Base-by-base conservation (phyloP, 2,113 vertebrate genomes). In the Stigmatopora argus region DNA sequence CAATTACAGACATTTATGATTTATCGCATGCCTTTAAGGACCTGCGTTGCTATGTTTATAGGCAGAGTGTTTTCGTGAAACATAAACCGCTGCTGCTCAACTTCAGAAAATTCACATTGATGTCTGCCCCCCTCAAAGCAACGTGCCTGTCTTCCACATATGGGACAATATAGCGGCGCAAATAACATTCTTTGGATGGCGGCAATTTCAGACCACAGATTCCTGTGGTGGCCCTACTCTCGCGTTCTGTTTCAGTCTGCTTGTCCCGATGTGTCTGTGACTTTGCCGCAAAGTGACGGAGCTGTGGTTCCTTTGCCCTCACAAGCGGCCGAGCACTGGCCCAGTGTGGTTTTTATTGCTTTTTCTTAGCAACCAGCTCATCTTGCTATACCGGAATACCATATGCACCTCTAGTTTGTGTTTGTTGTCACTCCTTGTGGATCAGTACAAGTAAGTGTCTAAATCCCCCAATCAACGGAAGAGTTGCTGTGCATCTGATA, bases 191-290 rank as follows among this genome's bases (percentile, higher is more conserved):
- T 82, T 76, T 46, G 74, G 82, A 90, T 86, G 75, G 80, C 78
- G 70, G 73, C 67, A 76, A 88, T 84, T 89, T 80, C 74, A 86
- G 83, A 87, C 86, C 88, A 80, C 83, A 85, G 85, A 91, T 91
- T 92, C 86, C 88, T 90, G 90, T 9, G 88, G 87, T 71, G 65
- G 66, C 61, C 79, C 66, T 76, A 83, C 72, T 81, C 82, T 53
- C 69, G 59, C 69, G 62, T 72, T 86, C 85, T 87, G 81, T 83
- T 82, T 83, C 78, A 46, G 80, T 85, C 83, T 75, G 73, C 64
- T 66, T 81, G 78, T 83, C 75, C 71, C 76, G 55, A 48, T 58
- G 70, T 85, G 77, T 80, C 66, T 31, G 56, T 78, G 76, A 69
- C 80, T 90, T 87, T 86, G 83, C 77, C 68, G 73, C 75, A 31